Conservation (phyloP, 2,888 invertebrate species). For the Coelinius sp. region DNA sequence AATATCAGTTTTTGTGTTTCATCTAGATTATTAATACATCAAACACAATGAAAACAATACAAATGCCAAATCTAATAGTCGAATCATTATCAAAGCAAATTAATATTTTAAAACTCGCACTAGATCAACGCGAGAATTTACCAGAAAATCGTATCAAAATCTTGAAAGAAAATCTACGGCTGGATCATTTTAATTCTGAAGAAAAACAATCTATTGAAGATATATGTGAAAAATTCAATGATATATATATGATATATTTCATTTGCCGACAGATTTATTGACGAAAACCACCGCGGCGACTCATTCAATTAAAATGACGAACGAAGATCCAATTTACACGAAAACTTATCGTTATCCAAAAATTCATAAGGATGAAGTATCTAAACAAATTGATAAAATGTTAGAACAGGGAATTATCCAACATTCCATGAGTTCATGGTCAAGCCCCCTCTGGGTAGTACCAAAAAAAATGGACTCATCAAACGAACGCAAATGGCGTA, state of each 20-base stretch:
- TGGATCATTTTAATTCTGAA: slow-evolving; percentile 40
- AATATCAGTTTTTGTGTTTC: no score
- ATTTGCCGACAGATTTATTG: slow-evolving; percentile 40
- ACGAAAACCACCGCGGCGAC: slow-evolving; percentile 27
- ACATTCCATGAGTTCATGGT: slow-evolving; percentile 53
- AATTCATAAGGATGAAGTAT: slow-evolving; percentile 37
- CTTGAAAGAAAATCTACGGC: slow-evolving; percentile 36
- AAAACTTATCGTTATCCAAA: slow-evolving; percentile 45
- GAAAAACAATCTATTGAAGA: slow-evolving; percentile 30
- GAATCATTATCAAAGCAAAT: background rate
- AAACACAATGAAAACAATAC: background rate
- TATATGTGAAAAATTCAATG: slow-evolving; percentile 29
- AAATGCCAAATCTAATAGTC: background rate
- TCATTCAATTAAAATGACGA: slow-evolving; percentile 35
- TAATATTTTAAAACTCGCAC: background rate
- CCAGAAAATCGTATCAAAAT: slow-evolving; percentile 36
- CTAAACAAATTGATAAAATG: slow-evolving; percentile 44
- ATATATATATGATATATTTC: background rate
- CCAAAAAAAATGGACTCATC: slow-evolving; percentile 57
- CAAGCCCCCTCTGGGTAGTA: slow-evolving; percentile 47
- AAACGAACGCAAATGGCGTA: slow-evolving; percentile 43
- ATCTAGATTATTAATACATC: background rate
- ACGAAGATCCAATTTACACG: slow-evolving; percentile 38
- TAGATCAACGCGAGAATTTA: background rate
- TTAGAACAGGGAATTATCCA: slow-evolving; percentile 51